Evolutionary conservation across 2,113 vertebrate species (phyloP).

Genomic region (Chlorocebus sabaeus): DNA sequence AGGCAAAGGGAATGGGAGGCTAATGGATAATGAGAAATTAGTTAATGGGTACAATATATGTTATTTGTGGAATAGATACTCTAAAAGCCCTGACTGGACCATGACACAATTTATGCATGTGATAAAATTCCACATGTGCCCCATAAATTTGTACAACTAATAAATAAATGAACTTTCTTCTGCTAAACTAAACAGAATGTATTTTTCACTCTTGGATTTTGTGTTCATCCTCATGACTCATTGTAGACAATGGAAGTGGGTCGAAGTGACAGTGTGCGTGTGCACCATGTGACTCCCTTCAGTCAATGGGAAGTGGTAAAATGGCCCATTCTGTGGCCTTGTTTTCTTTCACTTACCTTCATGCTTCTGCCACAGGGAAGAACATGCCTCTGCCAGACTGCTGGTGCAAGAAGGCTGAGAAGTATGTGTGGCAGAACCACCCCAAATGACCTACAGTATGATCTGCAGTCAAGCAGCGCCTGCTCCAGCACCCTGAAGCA

Average conservation of each 20-base stretch:
- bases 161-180: not conserved
- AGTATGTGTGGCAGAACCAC: not conserved
- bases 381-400: not conserved
- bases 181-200: not conserved
- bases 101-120: not conserved
- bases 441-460: not conserved
- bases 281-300: not conserved
- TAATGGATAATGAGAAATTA: not conserved
- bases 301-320: not conserved
- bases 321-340: not conserved
- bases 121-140: not conserved
- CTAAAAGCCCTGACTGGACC: not conserved
- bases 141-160: not conserved
- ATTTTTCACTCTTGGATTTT: not conserved
- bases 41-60: not conserved
- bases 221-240: not conserved
- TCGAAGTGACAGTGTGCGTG: not conserved
- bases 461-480: not conserved
- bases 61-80: not conserved
- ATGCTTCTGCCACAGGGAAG: not conserved
- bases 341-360: not conserved
- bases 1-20: not conserved
- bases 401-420: not conserved
- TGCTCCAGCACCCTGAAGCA: not conserved
- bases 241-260: not conserved